phyloP scores from a whole-genome alignment of 37 sponge, comb jelly and placozoan genomes.

The Chondrilla cf. caribensis region DNA sequence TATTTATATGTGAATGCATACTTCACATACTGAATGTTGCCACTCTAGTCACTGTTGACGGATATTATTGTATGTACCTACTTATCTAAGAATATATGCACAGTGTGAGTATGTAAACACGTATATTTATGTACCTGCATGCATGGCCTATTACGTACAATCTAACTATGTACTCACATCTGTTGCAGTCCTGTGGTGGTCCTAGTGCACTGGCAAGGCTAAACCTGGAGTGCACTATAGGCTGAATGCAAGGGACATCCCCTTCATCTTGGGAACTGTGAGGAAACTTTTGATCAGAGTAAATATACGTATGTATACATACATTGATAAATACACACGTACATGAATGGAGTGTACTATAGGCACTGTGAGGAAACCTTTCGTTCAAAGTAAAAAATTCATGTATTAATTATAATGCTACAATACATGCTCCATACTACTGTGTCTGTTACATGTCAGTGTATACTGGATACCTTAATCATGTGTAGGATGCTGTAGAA shows the following conservation, averaged over 20 bases:
- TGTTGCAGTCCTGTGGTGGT: neutral
- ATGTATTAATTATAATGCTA: too few species aligned
- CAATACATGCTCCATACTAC: neutral
- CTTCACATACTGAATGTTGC: too few species aligned
- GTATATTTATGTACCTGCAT: neutral
- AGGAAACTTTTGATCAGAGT: neutral
- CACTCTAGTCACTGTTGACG: too few species aligned
- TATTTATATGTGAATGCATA: too few species aligned
- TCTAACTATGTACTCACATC: neutral
- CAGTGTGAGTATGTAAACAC: too few species aligned
- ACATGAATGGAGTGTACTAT: neutral
- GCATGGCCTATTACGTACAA: neutral
- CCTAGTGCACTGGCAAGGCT: conserved; percentile 3
- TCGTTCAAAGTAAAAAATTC: too few species aligned
- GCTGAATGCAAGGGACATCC: conserved; percentile 57
- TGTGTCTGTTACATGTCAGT: neutral
- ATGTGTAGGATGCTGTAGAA: too few species aligned
- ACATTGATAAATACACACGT: too few species aligned
- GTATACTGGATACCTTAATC: neutral
- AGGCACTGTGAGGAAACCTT: too few species aligned
- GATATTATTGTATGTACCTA: too few species aligned
- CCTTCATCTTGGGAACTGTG: conserved; percentile 54
- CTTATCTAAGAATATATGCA: too few species aligned
- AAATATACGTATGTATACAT: too few species aligned
- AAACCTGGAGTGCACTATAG: conserved; percentile 55